These are phyloP conservation scores for Cantharis rustica DNA, from an alignment of 2,888 invertebrate species.

Conservation along the genomic window DNA sequence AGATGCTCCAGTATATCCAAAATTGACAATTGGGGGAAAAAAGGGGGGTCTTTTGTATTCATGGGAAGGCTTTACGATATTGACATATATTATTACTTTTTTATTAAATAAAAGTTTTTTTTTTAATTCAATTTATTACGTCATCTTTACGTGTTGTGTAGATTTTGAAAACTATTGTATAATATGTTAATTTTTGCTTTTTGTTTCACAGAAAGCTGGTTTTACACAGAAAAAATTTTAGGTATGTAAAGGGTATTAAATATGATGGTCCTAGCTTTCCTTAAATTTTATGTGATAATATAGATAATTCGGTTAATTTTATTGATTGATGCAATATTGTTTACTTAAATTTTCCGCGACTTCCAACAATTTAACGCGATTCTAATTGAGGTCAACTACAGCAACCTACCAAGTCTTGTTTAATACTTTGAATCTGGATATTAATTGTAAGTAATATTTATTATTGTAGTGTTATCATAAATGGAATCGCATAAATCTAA, in stretches of 20 bases:
- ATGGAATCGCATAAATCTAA: conserved; percentile 32
- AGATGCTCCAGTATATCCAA: too few relatives aligned
- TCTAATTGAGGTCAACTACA: not conserved
- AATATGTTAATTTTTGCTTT: not conserved
- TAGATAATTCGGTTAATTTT: not conserved
- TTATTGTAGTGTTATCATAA: conserved; percentile 20
- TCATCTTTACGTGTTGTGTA: not conserved
- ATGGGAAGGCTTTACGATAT: too few relatives aligned
- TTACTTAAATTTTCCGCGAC: not conserved
- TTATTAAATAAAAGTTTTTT: not conserved
- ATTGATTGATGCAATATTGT: not conserved
- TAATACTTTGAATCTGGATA: conserved; percentile 6
- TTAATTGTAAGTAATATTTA: conserved; percentile 23
- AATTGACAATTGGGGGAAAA: too few relatives aligned
- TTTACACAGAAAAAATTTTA: not conserved
- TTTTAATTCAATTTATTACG: not conserved
- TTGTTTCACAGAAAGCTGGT: not conserved
- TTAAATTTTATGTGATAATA: not conserved
- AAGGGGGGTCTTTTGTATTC: too few relatives aligned
- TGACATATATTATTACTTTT: not conserved
- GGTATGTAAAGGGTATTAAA: not conserved
- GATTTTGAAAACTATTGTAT: not conserved
- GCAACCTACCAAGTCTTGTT: not conserved
- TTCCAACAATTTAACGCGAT: not conserved
- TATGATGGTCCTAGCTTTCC: not conserved